Evolutionary conservation across 64 coral and sea anemone species (phyloP).

Genomic region (Porites australiensis): DNA sequence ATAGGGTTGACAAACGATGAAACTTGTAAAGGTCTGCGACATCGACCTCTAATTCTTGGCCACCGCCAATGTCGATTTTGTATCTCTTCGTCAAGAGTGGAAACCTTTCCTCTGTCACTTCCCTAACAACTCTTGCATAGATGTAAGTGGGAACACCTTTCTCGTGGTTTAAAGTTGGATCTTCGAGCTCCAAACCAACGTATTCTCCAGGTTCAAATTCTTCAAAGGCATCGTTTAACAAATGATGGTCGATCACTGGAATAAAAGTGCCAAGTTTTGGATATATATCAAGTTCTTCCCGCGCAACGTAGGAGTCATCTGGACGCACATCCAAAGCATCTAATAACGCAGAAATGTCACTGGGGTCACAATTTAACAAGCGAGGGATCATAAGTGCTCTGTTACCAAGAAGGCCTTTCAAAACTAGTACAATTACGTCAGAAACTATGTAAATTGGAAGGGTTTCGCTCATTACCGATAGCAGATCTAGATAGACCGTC

Average conservation of each 20-base stretch:
- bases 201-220: conserved; percentile 81
- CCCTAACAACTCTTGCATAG: conserved; percentile 69
- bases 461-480: neutral
- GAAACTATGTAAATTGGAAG: conserved; percentile 14
- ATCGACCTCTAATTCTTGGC: conserved; percentile 51
- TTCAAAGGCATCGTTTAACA: conserved; percentile 63
- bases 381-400: conserved; percentile 12
- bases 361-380: conserved; percentile 25
- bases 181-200: conserved; percentile 80
- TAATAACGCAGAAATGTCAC: conserved; percentile 41
- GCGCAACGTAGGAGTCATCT: conserved; percentile 25
- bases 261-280: conserved; percentile 69
- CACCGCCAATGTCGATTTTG: conserved; percentile 75
- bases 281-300: neutral
- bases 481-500: conserved; percentile 49
- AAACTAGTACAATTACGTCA: conserved; percentile 43
- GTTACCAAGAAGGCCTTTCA: conserved; percentile 25
- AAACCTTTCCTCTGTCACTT: conserved; percentile 11
- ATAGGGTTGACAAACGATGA: neutral
- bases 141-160: conserved; percentile 73
- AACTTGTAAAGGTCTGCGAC: conserved; percentile 81
- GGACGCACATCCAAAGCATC: conserved; percentile 46
- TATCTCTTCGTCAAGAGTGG: conserved; percentile 38
- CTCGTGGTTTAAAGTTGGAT: conserved; percentile 66
- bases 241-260: conserved; percentile 61